A percentile compares a stretch with the other conserved stretches of the same genome.
These are phyloP conservation scores for Rhaphigaster nebulosa DNA, from an alignment of 2,888 invertebrate genomes.

Conservation along the genomic window DNA sequence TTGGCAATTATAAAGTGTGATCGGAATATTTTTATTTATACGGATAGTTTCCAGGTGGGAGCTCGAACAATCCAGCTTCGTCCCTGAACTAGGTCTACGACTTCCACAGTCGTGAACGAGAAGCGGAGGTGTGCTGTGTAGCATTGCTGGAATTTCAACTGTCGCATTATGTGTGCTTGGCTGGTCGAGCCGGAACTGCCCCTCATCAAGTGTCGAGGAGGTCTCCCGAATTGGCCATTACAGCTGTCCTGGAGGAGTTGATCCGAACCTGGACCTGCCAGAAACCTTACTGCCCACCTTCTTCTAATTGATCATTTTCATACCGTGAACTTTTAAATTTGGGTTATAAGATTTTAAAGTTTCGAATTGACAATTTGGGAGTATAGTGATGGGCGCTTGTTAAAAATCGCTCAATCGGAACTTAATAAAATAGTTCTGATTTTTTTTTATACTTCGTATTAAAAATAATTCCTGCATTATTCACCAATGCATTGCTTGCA, in stretches of 20 bases:
- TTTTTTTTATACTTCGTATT: too few relatives aligned
- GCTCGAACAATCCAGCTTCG: neutral
- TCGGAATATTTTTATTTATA: too few relatives aligned
- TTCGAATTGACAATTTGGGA: too few relatives aligned
- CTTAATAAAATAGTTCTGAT: too few relatives aligned
- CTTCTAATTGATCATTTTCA: neutral
- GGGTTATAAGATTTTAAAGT: too few relatives aligned
- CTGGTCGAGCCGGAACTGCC: neutral
- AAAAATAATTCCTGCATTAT: too few relatives aligned
- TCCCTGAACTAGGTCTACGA: neutral
- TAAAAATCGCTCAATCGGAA: too few relatives aligned
- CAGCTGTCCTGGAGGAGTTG: neutral
- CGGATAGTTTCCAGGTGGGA: too few relatives aligned
- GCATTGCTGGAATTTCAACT: neutral
- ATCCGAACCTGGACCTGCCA: neutral
- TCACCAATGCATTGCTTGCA: too few relatives aligned
- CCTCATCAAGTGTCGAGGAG: neutral
- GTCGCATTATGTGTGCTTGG: neutral
- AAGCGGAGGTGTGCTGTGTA: neutral
- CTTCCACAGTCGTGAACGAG: neutral
- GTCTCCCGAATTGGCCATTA: neutral
- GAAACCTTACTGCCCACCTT: neutral
- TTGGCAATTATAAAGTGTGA: too few relatives aligned
- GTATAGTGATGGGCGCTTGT: too few relatives aligned
- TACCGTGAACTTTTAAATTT: neutral